These are phyloP conservation scores for Amorpha juglandis DNA, from an alignment of 2,888 invertebrate species.

Conservation along the genomic window DNA sequence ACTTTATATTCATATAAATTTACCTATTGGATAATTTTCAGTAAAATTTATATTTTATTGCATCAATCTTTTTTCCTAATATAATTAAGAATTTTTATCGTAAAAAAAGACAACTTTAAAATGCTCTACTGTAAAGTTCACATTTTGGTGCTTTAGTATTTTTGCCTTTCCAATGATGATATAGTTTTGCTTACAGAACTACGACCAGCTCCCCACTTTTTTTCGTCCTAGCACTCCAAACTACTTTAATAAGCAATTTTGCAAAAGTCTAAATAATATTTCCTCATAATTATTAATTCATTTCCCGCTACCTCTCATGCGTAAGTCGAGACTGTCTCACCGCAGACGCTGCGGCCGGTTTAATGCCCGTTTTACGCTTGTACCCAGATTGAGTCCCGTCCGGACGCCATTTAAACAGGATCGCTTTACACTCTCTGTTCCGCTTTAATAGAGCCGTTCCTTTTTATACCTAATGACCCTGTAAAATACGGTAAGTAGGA, in stretches of 20 bases:
- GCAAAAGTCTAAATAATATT: neutral
- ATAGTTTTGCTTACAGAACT: too few species aligned
- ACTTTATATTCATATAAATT: too few species aligned
- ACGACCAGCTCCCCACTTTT: too few species aligned
- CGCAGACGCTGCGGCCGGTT: conserved; percentile 56
- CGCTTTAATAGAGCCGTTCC: conserved; percentile 69
- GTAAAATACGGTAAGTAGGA: conserved; percentile 60
- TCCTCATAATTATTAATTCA: neutral
- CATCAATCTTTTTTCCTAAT: too few species aligned
- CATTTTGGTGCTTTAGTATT: too few species aligned
- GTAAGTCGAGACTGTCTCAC: conserved; percentile 39
- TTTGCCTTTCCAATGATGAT: too few species aligned
- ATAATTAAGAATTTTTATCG: too few species aligned
- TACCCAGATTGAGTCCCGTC: conserved; percentile 70
- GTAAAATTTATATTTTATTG: too few species aligned
- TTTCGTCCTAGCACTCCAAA: neutral
- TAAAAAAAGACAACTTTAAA: too few species aligned
- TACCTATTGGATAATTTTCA: too few species aligned
- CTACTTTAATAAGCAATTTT: neutral
- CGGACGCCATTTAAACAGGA: conserved; percentile 64
- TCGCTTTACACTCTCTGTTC: conserved; percentile 73
- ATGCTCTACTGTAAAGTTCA: too few species aligned
- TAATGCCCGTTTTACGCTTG: conserved; percentile 74
- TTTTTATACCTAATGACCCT: conserved; percentile 74
- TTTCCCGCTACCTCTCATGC: conserved; percentile 36